Percentiles rank a stretch among this genome's conserved stretches.
phyloP scores from a whole-genome alignment of 2,888 invertebrate genomes.

The Philhelius pedissequus region DNA sequence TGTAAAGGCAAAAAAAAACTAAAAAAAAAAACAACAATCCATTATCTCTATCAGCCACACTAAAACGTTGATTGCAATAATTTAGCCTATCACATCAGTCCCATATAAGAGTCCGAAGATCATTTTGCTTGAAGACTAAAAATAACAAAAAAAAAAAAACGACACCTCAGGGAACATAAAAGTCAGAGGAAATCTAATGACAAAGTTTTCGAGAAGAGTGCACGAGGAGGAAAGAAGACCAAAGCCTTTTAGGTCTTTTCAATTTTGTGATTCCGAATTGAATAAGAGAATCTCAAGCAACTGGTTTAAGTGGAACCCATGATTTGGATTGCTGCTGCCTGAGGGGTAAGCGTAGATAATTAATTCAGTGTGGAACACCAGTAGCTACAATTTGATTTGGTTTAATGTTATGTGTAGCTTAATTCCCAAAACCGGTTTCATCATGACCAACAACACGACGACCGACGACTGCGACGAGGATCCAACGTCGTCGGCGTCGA shows the following conservation, averaged over 20 bases:
- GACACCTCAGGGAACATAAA: constrained; percentile 43
- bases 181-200: constrained; percentile 23
- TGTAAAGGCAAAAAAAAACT: neutral
- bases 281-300: constrained; percentile 32
- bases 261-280: neutral
- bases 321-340: constrained; percentile 30
- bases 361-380: constrained; percentile 71
- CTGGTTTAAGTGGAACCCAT: constrained; percentile 50
- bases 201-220: neutral
- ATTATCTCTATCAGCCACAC: constrained; percentile 4
- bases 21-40: neutral
- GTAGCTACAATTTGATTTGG: constrained; percentile 71
- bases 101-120: neutral
- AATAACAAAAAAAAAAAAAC: neutral
- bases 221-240: neutral
- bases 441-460: neutral
- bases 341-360: constrained; percentile 67
- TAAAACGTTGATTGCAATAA: constrained; percentile 40
- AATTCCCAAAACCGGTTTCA: constrained; percentile 67
- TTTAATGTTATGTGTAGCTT: constrained; percentile 69
- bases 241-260: neutral
- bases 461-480: neutral
- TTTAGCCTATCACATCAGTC: constrained; percentile 36
- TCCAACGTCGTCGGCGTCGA: neutral
- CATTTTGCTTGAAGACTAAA: neutral